phyloP scores from a whole-genome alignment of 2,113 vertebrate species.

The Axis porcinus region DNA sequence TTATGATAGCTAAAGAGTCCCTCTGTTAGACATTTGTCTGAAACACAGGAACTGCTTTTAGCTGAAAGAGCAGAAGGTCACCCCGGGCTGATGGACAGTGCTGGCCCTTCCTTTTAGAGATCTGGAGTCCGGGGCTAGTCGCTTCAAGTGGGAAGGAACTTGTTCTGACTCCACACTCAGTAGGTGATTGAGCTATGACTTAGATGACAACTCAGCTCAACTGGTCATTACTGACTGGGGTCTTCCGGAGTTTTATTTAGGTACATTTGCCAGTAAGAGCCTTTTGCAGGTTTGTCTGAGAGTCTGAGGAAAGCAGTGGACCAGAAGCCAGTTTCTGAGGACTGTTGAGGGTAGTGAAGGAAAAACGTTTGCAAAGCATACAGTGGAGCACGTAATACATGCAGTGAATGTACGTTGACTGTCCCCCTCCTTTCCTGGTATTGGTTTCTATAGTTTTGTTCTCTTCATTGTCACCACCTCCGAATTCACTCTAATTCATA shows the following conservation, averaged over 20 bases:
- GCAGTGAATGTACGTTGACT: accelerated
- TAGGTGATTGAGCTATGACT: background rate
- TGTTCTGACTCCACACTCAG: background rate
- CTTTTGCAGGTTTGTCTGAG: background rate
- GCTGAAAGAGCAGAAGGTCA: background rate
- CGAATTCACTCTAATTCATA: background rate
- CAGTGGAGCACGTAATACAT: accelerated
- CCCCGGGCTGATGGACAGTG: background rate
- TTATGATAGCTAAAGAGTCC: background rate
- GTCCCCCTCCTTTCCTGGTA: background rate
- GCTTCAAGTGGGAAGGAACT: background rate
- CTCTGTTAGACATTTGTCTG: background rate
- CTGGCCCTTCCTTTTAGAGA: background rate
- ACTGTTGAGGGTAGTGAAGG: background rate
- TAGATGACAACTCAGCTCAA: background rate
- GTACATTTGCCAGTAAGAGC: background rate
- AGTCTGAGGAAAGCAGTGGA: background rate
- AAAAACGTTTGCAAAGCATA: background rate
- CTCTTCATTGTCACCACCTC: background rate
- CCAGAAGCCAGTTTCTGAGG: background rate
- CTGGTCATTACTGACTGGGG: background rate
- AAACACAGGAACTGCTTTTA: background rate
- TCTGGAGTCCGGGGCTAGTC: background rate
- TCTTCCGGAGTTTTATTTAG: background rate
- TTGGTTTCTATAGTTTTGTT: background rate